Evolutionary conservation across 2,888 invertebrate species (phyloP).

Genomic region (Plebejus argus): DNA sequence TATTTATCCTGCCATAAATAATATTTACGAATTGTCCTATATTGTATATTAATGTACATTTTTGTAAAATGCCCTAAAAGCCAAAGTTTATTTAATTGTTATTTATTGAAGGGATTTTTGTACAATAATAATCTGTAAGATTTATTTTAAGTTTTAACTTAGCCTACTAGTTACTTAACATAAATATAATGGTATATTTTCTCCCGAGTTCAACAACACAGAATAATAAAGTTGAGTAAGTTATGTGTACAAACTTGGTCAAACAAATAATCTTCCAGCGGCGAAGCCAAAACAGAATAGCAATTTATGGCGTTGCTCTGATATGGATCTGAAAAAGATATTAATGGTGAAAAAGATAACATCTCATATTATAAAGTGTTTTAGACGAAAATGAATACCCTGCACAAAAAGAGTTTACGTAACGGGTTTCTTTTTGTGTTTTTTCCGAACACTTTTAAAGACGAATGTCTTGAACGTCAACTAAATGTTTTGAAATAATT

Average conservation of each 20-base stretch:
- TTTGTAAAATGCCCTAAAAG: no score
- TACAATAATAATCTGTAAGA: no score
- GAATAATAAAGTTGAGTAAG: constrained; percentile 13
- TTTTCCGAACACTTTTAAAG: no score
- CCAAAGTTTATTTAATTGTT: no score
- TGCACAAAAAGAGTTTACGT: background rate
- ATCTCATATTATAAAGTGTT: background rate
- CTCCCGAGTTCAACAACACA: constrained; percentile 11
- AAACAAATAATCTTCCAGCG: constrained; percentile 24
- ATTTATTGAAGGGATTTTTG: no score
- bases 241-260: constrained; percentile 25
- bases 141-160: background rate
- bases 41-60: no score
- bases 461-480: no score
- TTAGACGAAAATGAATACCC: background rate
- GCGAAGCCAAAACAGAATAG: constrained; percentile 16
- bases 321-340: background rate
- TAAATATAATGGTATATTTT: constrained; percentile 3
- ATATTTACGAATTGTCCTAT: no score
- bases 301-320: constrained; percentile 14
- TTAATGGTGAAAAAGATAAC: background rate
- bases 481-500: no score
- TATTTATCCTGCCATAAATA: no score
- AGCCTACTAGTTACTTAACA: background rate
- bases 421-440: no score